These are phyloP conservation scores for Rhyacichthys aspro DNA, from an alignment of 2,797 vertebrate species.

Conservation along the genomic window DNA sequence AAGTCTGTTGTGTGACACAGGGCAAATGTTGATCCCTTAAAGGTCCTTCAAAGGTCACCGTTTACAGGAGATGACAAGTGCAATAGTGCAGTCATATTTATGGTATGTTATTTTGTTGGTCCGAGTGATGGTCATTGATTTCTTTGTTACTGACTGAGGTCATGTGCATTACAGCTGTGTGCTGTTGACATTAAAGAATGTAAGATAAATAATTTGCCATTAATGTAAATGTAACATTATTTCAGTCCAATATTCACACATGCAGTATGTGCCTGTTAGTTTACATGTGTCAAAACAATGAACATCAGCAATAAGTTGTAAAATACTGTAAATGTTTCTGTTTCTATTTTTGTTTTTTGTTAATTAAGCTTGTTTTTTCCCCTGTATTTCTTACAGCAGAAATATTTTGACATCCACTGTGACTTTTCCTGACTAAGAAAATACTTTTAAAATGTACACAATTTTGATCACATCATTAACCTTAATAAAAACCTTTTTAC, in stretches of 20 bases:
- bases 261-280: neutral
- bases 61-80: conserved; percentile 45
- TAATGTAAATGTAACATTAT: conserved; percentile 2
- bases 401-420: conserved; percentile 7
- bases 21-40: neutral
- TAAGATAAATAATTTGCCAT: conserved; percentile 19
- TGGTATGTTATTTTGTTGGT: neutral
- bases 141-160: conserved; percentile 37
- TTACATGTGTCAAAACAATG: conserved; percentile 9
- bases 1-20: neutral
- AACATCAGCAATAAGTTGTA: conserved; percentile 6
- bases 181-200: conserved; percentile 23
- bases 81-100: conserved; percentile 39
- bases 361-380: conserved; percentile 8
- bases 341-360: conserved; percentile 16
- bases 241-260: conserved; percentile 14
- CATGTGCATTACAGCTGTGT: conserved; percentile 17
- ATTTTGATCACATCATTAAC: conserved; percentile 28
- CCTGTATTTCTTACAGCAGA: conserved; percentile 14
- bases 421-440: conserved; percentile 9
- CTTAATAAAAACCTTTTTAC: conserved; percentile 59
- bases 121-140: neutral
- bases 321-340: conserved; percentile 12
- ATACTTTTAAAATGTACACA: conserved; percentile 11
- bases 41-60: neutral